Evolutionary conservation across 2,797 vertebrate genomes (phyloP).

Genomic region (Enteromius treurensis): DNA sequence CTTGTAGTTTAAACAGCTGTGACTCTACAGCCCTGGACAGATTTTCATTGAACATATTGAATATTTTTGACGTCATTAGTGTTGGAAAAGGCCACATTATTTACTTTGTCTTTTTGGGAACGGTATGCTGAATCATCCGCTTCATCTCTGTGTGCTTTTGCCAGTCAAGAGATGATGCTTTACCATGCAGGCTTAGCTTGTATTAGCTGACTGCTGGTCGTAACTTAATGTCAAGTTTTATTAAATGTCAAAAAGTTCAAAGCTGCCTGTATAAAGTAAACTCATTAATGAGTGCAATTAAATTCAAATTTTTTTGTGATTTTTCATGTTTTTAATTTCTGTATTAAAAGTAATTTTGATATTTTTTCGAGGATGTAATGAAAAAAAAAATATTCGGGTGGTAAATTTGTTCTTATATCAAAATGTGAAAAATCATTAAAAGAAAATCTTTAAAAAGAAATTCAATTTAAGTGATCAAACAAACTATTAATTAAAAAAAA

Average conservation of each 20-base stretch:
- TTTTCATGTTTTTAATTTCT: background rate
- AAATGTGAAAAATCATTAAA: background rate
- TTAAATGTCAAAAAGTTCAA: background rate
- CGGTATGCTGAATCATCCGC: constrained; percentile 38
- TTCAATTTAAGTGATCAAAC: background rate
- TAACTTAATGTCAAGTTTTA: background rate
- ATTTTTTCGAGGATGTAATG: background rate
- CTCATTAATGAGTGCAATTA: background rate
- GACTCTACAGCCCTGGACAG: background rate
- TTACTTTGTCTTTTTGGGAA: background rate
- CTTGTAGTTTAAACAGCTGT: constrained; percentile 16
- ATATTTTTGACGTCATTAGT: constrained; percentile 9
- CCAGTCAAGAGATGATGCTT: constrained; percentile 27
- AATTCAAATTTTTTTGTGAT: background rate
- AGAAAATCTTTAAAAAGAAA: background rate
- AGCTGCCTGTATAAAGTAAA: background rate
- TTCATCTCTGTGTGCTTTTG: constrained; percentile 16
- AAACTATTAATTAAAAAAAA: no score
- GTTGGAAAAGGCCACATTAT: constrained; percentile 3
- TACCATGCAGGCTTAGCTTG: constrained; percentile 14
- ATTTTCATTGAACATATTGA: background rate
- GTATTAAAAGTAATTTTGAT: background rate
- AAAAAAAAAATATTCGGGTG: background rate
- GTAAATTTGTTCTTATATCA: background rate
- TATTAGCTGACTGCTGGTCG: constrained; percentile 7